Evolutionary conservation across 2,888 invertebrate species (phyloP), one percentile per base, ranked within the genome.

Genomic region (Mantis religiosa): DNA sequence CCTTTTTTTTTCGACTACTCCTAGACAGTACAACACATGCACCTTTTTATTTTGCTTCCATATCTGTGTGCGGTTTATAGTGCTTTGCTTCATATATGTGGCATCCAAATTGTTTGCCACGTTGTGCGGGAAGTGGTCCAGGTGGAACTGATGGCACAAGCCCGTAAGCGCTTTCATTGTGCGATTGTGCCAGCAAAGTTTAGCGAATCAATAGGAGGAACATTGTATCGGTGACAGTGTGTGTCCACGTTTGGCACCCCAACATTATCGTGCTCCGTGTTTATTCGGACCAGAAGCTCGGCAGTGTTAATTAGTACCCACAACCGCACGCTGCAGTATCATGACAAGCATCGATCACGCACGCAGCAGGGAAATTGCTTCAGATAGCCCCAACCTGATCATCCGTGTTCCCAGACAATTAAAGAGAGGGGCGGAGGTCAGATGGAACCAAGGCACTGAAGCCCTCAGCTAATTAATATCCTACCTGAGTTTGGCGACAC

Each of bases 261-360:
- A 81, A 28, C 25, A 71, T 54, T 47, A 15, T 54, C 85, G 27
- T 85, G 30, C 12, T n/a, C 47, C 20, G 71, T 86, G 86, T 86
- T 81, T 71, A 86, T 86, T 41, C 81, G 86, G 81, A 86, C 30
- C 15, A 28, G 84, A 25, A 28, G 54, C 28, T 25, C 28, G 9
- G 87, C 87, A 28, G 82, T 87, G 87, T 87, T 87, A 87, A 87
- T 87, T 87, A 87, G 87, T 34, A 82, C 82, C 54, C 34, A 7
- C 34, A 30, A 87, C 87, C 87, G 82, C 87, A 87, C 25, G 34
- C 82, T 87, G 34, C 82, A 34, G 87, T 82, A 87, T 41, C 87
- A 82, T 87, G 87, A 87, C 82, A 82, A 82, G 82, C 82, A 82
- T 82, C 82, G 87, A 82, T 86, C 86, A 86, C 86, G 28, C 25